These are phyloP conservation scores for Calidris pugnax DNA, from an alignment of 2,113 vertebrate genomes.

Conservation along the genomic window DNA sequence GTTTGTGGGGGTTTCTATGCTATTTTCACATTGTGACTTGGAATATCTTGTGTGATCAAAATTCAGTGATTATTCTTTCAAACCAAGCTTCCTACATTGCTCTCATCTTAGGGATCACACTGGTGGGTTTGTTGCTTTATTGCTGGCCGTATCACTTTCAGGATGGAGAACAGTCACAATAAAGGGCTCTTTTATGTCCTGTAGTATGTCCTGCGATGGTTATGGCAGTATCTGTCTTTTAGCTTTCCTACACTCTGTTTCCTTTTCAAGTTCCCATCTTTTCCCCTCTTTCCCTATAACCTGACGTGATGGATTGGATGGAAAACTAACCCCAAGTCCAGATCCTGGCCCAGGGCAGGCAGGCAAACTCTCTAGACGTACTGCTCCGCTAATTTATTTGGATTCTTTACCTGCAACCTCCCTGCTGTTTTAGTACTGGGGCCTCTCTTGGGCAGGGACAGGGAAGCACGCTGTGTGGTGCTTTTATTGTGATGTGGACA, in stretches of 20 bases:
- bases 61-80: neutral
- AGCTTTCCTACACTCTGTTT: neutral
- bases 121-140: constrained; percentile 13
- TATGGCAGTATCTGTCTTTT: neutral
- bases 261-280: neutral
- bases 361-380: neutral
- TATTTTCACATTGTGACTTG: neutral
- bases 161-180: neutral
- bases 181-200: neutral
- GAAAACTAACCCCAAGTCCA: neutral
- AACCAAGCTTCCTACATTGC: neutral
- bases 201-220: neutral
- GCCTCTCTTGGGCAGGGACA: constrained; percentile 18
- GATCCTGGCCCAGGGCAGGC: neutral
- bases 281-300: neutral
- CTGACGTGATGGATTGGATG: neutral
- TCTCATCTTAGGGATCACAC: neutral
- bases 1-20: neutral
- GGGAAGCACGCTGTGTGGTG: neutral
- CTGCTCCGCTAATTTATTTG: neutral
- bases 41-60: neutral
- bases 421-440: constrained; percentile 38
- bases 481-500: constrained; percentile 41
- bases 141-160: neutral
- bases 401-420: constrained; percentile 37